Base-by-base conservation (phyloP, 2,113 vertebrate species). In the Corythornis cristatus region DNA sequence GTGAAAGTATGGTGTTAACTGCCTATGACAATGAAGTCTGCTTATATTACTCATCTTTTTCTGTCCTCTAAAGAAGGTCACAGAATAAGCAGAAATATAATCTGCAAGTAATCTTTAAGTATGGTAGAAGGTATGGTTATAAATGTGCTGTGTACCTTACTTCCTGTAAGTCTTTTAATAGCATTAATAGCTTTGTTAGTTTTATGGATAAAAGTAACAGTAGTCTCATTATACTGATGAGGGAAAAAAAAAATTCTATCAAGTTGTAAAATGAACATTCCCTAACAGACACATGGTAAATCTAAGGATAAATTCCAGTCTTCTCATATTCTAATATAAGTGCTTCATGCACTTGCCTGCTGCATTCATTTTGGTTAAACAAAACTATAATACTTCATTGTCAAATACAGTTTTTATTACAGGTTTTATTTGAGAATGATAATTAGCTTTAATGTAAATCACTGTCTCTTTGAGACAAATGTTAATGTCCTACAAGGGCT, bases 231-330 rank as follows among this genome's bases (percentile, higher is more conserved):
- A 22, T 67, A 68, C 2, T 17, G 18, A 28, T 4, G 4, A 58
- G 2, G 3, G 4, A 37, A 77, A 84, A 86, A 61, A 70, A 37
- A 16, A 29, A 42, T 46, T 42, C 4, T 3, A 42, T 75, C 28
- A 71, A 53, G 6, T 12, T 48, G 26, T 57, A 23, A 61, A 83
- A 73, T 57, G 4, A 65, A 1, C 18, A 72, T 64, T 51, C 9
- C 6, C 1, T 33, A 46, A 28, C 2, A 18, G 29, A 6, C 16
- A 22, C 0, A 0, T 22, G 7, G 7, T 2, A 92, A 72, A 81
- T 60, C 3, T 50, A 33, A 67, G 9, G 14, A 62, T 26, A 71
- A 58, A 78, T 46, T 60, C 9, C 40, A 28, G 20, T 62, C 72
- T 94, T 67, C 15, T 50, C 13, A 8, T 72, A 14, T n/a, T 56